phyloP scores from a whole-genome alignment of 2,797 vertebrate species.

The Onychomys arenicola region DNA sequence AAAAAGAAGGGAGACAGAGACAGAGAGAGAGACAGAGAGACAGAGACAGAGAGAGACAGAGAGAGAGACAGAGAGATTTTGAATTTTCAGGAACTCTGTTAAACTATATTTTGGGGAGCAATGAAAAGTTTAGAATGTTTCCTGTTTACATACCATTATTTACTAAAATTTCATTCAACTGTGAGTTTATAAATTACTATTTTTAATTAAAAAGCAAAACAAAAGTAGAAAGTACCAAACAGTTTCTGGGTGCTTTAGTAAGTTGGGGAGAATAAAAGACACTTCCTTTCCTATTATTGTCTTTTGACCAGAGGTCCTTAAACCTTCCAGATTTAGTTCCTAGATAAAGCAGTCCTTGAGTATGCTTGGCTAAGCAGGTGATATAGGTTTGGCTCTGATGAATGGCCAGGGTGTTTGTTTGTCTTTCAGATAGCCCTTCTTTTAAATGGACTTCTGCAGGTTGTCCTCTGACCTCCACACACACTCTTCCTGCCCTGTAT shows the following conservation, averaged over 20 bases:
- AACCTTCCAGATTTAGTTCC: background rate
- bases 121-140: constrained; percentile 18
- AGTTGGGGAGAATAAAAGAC: background rate
- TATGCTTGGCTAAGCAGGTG: background rate
- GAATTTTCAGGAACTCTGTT: background rate
- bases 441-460: background rate
- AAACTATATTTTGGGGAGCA: background rate
- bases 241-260: background rate
- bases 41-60: background rate
- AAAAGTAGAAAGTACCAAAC: no score
- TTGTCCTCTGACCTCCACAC: background rate
- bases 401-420: background rate
- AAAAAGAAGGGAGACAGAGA: no score
- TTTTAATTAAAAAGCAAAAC: constrained; percentile 13
- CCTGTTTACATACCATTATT: constrained; percentile 3
- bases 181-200: background rate
- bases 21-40: background rate
- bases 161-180: background rate
- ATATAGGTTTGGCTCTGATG: background rate
- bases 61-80: no score
- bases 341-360: background rate
- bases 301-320: background rate
- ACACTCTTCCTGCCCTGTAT: no score
- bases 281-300: background rate
- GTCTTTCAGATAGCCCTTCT: constrained; percentile 3